A percentile compares a stretch with the other conserved stretches of the same genome.
These are phyloP conservation scores for Nothocercus julius DNA, from an alignment of 2,113 vertebrate species.

Conservation along the genomic window DNA sequence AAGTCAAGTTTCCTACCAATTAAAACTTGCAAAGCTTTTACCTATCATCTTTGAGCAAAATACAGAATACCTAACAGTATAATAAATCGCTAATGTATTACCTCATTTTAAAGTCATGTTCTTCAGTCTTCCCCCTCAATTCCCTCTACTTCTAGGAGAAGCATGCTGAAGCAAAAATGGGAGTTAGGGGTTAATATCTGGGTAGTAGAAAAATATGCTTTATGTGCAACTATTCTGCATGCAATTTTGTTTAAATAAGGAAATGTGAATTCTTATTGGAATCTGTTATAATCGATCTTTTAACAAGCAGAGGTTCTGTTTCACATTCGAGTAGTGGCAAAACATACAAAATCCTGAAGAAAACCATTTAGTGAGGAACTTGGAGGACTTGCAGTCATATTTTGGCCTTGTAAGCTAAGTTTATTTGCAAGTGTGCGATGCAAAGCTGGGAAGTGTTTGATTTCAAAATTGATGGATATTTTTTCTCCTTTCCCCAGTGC, in stretches of 20 bases:
- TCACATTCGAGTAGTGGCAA: not conserved
- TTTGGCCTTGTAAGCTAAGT: not conserved
- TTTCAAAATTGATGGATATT: not conserved
- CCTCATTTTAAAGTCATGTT: not conserved
- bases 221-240: not conserved
- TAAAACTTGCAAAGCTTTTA: not conserved
- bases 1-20: not conserved
- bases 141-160: not conserved
- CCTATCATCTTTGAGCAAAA: not conserved
- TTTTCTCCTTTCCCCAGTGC: not conserved
- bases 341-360: not conserved
- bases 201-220: not conserved
- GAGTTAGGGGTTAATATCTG: not conserved
- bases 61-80: not conserved
- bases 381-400: not conserved
- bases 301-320: not conserved
- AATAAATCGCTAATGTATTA: not conserved
- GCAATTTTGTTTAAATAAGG: not conserved
- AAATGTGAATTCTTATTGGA: not conserved
- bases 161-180: not conserved
- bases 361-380: not conserved
- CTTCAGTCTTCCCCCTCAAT: no score
- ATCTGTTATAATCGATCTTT: not conserved
- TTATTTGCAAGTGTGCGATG: not conserved
- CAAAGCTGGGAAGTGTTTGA: not conserved